Conservation (phyloP, 1,140 invertebrate species). For the Sinonovacula constricta region DNA sequence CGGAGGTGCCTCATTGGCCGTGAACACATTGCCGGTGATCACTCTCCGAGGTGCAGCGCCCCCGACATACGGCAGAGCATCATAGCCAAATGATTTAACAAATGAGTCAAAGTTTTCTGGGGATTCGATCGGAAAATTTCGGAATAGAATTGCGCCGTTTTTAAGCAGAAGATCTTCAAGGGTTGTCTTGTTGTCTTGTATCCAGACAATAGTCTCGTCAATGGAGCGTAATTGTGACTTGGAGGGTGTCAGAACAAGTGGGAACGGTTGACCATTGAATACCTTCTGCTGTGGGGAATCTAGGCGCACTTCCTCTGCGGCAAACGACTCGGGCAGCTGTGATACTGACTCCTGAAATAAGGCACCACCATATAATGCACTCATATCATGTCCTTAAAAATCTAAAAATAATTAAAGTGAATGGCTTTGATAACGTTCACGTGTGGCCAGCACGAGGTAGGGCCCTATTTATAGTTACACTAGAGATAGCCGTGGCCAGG, state of each 20-base stretch:
- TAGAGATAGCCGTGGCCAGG: no score
- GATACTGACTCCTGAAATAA: no score
- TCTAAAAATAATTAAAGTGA: no score
- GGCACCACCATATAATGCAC: no score
- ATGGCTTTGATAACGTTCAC: no score
- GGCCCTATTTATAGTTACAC: no score
- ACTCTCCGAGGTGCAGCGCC: slow-evolving; percentile 63
- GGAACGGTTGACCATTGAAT: slow-evolving; percentile 60
- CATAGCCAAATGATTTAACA: slow-evolving; percentile 62
- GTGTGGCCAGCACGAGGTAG: no score
- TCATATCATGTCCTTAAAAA: no score
- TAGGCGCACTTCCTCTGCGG: slow-evolving; percentile 17
- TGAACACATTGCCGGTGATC: slow-evolving; percentile 67
- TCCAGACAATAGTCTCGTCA: slow-evolving; percentile 40
- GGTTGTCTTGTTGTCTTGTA: slow-evolving; percentile 47
- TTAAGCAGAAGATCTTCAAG: slow-evolving; percentile 61
- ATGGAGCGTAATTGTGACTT: neutral
- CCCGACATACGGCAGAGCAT: slow-evolving; percentile 67
- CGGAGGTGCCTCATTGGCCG: slow-evolving; percentile 71
- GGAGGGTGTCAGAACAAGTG: slow-evolving; percentile 52
- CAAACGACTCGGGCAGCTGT: neutral
- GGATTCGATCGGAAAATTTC: slow-evolving; percentile 63
- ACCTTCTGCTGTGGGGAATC: slow-evolving; percentile 60
- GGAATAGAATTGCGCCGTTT: slow-evolving; percentile 69
- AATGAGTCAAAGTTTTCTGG: slow-evolving; percentile 67